Base-by-base conservation (phyloP, 2,113 vertebrate species). In the Asarcornis scutulata region DNA sequence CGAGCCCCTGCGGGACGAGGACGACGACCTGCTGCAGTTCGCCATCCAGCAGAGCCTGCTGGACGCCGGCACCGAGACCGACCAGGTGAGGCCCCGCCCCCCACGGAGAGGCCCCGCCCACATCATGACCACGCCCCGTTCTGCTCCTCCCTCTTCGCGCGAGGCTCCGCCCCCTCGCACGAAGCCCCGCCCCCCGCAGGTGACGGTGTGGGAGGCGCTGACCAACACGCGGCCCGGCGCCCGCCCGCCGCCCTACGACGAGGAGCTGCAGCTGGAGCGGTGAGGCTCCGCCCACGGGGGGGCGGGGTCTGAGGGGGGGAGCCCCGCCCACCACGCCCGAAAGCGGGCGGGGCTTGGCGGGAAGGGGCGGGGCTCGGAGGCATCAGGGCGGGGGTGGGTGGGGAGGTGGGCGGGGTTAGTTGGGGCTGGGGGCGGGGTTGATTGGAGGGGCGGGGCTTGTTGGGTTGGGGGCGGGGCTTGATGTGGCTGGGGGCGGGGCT, bases 31-130 rank as follows among this genome's bases (percentile, higher is more conserved):
- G 83, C 98, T 99, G 73, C 99, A 99, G 98, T 99, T 99, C 1
- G 99, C 99, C 93, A 99, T 99, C 96, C 99, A 99, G 97, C 99
- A 99, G 98, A 99, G 99, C 92, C 98, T 99, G 58, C 96, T 99
- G 59, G 99, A 99, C 4, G 99, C 99, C 0, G 99, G 99, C 93
- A 99, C 98, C 0, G 99, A 99, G 97, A 98, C 98, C 0, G 99
- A 99, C 97, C 99, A 99, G 99, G 99, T 99, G 64, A 26, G 85
- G 5, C 46, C 50, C 0, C 3, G 0, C 48, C 62, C 36, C 6
- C 22, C 8, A 8, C 5, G 17, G 13, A 2, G 17, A 3, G 31
- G n/a, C 27, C 83, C 2, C 42, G 23, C 55, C 48, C 42, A 8
- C 36, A 8, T 20, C 6, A 4, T 7, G 10, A 9, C 13, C 52